Evolutionary conservation across 2,797 vertebrate species (phyloP).

Genomic region (Lutjanus argentimaculatus): DNA sequence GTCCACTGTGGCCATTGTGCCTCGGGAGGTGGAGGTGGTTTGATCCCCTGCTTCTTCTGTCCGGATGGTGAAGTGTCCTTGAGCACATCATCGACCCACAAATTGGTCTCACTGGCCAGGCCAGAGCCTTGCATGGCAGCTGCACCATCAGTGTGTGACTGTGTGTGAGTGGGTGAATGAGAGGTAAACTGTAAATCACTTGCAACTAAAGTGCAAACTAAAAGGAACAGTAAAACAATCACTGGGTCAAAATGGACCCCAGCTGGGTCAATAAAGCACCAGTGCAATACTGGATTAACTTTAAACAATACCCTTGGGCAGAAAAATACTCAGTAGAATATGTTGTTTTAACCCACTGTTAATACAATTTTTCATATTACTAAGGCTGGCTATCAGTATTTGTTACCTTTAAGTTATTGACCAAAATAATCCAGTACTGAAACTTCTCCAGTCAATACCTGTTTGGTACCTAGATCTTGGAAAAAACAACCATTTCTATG

Average conservation of each 20-base stretch:
- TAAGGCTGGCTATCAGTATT: too few species aligned
- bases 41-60: background rate
- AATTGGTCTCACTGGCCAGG: background rate
- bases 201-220: background rate
- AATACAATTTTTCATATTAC: too few species aligned
- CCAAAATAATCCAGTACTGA: too few species aligned
- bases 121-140: background rate
- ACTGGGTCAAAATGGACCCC: background rate
- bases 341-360: background rate
- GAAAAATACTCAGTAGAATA: background rate
- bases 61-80: background rate
- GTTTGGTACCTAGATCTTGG: too few species aligned
- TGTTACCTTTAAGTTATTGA: too few species aligned
- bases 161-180: background rate
- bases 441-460: too few species aligned
- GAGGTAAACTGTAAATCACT: background rate
- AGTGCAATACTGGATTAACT: background rate
- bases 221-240: background rate
- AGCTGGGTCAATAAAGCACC: background rate
- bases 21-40: background rate
- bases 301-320: background rate
- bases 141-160: background rate
- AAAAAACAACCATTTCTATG: too few species aligned
- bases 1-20: background rate
- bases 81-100: slow-evolving; percentile 1